A percentile compares a stretch with the other conserved stretches of the same genome.
Evolutionary conservation across 1,140 invertebrate genomes (phyloP).

Genomic region (Lordiphosa clarofinis): DNA sequence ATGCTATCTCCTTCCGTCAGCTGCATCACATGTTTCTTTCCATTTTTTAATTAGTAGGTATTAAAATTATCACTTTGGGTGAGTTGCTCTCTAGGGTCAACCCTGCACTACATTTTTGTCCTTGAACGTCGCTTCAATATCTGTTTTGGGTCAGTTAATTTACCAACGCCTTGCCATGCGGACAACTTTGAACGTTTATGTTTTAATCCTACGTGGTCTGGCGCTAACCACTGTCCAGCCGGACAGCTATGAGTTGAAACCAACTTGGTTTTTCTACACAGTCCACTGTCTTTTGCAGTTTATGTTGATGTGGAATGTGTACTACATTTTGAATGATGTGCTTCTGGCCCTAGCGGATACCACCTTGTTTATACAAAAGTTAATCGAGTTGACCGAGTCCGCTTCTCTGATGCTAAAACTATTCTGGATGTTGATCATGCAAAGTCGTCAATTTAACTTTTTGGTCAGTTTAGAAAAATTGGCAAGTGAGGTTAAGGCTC

Average conservation of each 20-base stretch:
- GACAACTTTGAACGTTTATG: constrained; percentile 3
- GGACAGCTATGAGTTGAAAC: not conserved
- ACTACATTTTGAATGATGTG: constrained; percentile 1
- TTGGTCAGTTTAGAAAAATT: not conserved
- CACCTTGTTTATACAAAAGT: constrained; percentile 6
- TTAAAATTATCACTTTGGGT: too few species aligned
- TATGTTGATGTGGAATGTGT: not conserved
- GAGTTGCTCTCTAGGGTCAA: too few species aligned
- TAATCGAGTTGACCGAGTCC: constrained; percentile 1
- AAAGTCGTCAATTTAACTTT: not conserved
- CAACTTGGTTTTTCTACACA: not conserved
- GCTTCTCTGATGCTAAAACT: constrained; percentile 2
- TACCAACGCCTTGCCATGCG: not conserved
- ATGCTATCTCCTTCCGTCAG: too few species aligned
- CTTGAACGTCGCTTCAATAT: too few species aligned
- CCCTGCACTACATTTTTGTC: too few species aligned
- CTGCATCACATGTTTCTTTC: too few species aligned
- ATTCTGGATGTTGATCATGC: not conserved
- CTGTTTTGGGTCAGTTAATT: too few species aligned
- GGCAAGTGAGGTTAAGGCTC: not conserved
- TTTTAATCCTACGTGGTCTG: constrained; percentile 1
- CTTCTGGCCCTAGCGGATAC: constrained; percentile 2
- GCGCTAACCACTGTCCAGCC: not conserved
- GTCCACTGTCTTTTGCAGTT: constrained; percentile 1
- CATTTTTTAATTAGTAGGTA: too few species aligned